Evolutionary conservation across 2,113 vertebrate genomes (phyloP), one percentile per base, ranked within the genome.

Genomic region (Carettochelys insculpta): DNA sequence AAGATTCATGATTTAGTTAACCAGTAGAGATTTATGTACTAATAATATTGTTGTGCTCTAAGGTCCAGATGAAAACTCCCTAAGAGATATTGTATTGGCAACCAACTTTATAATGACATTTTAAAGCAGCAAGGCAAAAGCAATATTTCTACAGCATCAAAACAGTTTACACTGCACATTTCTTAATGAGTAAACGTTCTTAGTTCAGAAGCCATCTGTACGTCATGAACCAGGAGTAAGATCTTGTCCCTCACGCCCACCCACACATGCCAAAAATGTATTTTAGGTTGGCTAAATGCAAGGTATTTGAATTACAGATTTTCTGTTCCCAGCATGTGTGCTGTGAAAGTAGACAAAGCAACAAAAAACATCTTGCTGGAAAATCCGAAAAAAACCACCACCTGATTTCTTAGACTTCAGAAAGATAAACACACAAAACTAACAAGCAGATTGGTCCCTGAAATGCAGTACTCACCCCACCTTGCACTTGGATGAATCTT

Each of bases 1-100:
- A 96, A 96, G 93, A 94, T 95, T 95, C 87, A 90, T 96, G 95
- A 96, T 96, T 94, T 94, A 93, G 90, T 92, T 95, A 96, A 97
- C 95, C 96, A 96, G 90, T 94, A 93, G 92, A 96, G 95, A 96
- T 96, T 96, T 96, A 96, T 95, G 95, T 95, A 95, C 93, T 92
- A 97, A 96, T 96, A 95, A 95, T 94, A 95, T 95, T 94, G 90
- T 94, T 96, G 89, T 94, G 89, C 94, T 94, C 92, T 94, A 80
- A 94, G 92, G 92, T 96, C 94, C 95, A 95, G 88, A 94, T 0
- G 17, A 94, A 94, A 94, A 86, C 75, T 85, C 90, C 25, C 94
- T 93, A 94, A 94, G 76, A 84, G 88, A 90, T 94, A 90, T 94
- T 92, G 91, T 90, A 96, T 89, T 90, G 95, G 95, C 94, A 97